Evolutionary conservation across 2,113 vertebrate genomes (phyloP).

Genomic region (Pleuronectes platessa): DNA sequence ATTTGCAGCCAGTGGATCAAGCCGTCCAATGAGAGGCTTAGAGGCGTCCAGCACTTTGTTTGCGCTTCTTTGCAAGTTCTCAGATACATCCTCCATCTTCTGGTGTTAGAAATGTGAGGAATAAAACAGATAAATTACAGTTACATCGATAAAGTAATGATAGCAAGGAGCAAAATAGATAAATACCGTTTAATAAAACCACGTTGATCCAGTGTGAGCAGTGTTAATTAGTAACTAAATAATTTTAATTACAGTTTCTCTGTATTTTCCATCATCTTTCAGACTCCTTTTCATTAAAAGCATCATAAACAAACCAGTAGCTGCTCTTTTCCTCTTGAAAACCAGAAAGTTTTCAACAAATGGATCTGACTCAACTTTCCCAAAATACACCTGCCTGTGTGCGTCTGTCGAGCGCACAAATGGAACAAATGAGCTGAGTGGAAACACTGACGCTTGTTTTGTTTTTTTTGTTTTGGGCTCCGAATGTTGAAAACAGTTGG

Average conservation of each 20-base stretch:
- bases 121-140: background rate
- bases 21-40: slow-evolving; percentile 76
- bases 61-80: slow-evolving; percentile 71
- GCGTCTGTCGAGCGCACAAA: background rate
- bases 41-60: slow-evolving; percentile 75
- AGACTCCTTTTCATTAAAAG: too few species aligned
- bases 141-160: background rate
- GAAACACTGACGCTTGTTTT: background rate
- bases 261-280: too few species aligned
- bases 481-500: slow-evolving; percentile 23
- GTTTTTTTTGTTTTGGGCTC: background rate
- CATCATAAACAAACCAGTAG: background rate
- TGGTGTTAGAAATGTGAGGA: slow-evolving; percentile 43
- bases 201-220: background rate
- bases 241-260: too few species aligned
- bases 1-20: slow-evolving; percentile 60
- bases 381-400: background rate
- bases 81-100: slow-evolving; percentile 79
- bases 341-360: slow-evolving; percentile 7
- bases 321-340: slow-evolving; percentile 5
- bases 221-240: background rate
- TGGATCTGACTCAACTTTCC: background rate
- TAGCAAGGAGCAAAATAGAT: background rate
- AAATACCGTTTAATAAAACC: background rate
- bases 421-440: background rate